Base-by-base conservation (phyloP, 2,888 invertebrate genomes). In the Lathronympha strigana region DNA sequence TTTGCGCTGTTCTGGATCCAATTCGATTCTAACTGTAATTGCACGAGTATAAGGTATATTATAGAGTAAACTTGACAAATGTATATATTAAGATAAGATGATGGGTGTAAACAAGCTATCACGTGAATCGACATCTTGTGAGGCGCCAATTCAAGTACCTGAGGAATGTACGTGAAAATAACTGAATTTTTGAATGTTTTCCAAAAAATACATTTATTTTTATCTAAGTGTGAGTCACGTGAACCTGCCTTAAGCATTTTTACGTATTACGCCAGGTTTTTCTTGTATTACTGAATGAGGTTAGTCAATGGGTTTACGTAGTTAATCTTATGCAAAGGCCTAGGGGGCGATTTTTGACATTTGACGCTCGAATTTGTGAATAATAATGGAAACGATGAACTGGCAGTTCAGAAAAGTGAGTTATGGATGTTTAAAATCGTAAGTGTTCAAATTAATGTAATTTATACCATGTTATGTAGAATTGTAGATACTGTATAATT, bases 91-190 rank as follows among this genome's bases (percentile, higher is more conserved):
- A n/a, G 64, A 60, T 53, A 66, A 58, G 21, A n/a, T 31, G 28
- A 19, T 19, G 23, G 43, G 28, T 33, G 63, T 53, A 58, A 67
- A 67, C 60, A 63, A 63, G 45, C 2, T 13, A 60, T 67, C 67
- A 67, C 67, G 67, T 67, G 67, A 63, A 63, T 63, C 15, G 63
- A 47, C 63, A 50, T 62, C 54, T 61, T 4, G 51, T 21, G 53
- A 61, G 45, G 33, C 53, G 53, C 21, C 51, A 43, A 25, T 36
- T 19, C 21, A 31, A 55, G 13, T 57, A 31, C 19, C 8, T 15
- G 19, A 28, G 31, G 21, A 57, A 57, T 57, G 57, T 28, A 13
- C 5, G 28, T 43, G 13, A 4, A 57, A 57, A 57, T 57, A 57
- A 3, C 40, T 40, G n/a, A 28, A 57, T 45, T 21, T 28, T 57